phyloP scores from a whole-genome alignment of 2,888 invertebrate species.

The Polydrusus pterygomalis region DNA sequence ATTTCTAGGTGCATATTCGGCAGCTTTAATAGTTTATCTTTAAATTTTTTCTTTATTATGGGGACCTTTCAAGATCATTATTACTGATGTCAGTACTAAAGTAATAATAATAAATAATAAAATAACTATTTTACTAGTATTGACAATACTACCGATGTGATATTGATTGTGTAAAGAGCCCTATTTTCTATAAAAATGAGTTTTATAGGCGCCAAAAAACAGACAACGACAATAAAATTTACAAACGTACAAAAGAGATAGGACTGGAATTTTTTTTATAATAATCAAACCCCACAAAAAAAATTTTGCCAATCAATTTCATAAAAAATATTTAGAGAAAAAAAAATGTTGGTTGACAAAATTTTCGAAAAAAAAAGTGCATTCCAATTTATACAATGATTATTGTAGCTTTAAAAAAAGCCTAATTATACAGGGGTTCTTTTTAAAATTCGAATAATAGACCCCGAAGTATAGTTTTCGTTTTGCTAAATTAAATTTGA shows the following conservation, averaged over 20 bases:
- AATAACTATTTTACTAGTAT: too few species aligned
- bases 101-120: too few species aligned
- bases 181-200: slow-evolving; percentile 16
- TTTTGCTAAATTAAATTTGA: background rate
- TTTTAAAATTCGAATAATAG: slow-evolving; percentile 8
- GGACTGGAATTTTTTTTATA: slow-evolving; percentile 37
- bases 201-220: slow-evolving; percentile 13
- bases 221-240: slow-evolving; percentile 44
- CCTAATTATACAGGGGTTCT: slow-evolving; percentile 13
- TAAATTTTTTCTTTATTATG: slow-evolving; percentile 5
- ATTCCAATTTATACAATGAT: slow-evolving; percentile 30
- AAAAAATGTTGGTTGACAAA: slow-evolving; percentile 5
- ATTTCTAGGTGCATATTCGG: slow-evolving; percentile 39
- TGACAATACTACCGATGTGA: too few species aligned
- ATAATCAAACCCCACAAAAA: slow-evolving; percentile 25
- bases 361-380: slow-evolving; percentile 15
- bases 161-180: background rate
- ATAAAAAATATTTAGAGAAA: background rate
- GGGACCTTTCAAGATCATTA: too few species aligned
- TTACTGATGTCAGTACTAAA: too few species aligned
- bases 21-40: slow-evolving; percentile 45
- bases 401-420: slow-evolving; percentile 25
- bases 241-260: slow-evolving; percentile 39
- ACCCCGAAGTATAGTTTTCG: background rate
- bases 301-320: background rate